Conservation (phyloP, 2,797 vertebrate species). For the Gorsachius magnificus region DNA sequence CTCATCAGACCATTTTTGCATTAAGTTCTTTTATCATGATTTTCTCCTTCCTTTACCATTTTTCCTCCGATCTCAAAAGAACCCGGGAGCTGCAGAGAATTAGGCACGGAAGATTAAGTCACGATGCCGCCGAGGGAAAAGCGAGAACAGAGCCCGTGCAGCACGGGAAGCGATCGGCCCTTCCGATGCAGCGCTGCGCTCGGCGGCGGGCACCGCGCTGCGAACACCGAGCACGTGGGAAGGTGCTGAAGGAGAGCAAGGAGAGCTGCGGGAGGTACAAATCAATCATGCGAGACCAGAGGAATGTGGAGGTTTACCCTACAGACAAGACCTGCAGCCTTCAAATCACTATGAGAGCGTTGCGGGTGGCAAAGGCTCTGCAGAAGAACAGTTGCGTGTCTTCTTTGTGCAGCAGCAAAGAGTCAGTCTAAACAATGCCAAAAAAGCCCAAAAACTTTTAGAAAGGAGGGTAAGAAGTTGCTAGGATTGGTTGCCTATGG, state of each 20-base stretch:
- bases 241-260: not conserved
- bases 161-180: not conserved
- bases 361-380: not conserved
- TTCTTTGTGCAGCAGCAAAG: not conserved
- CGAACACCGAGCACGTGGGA: not conserved
- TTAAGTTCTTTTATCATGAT: not conserved
- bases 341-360: accelerated
- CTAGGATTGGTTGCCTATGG: not conserved
- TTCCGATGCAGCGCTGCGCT: not conserved
- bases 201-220: accelerated
- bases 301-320: not conserved
- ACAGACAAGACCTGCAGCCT: not conserved
- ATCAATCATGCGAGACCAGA: not conserved
- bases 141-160: not conserved
- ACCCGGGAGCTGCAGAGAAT: not conserved
- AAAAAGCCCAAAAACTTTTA: not conserved
- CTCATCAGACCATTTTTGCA: not conserved
- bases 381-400: accelerated
- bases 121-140: not conserved
- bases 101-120: accelerated
- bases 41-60: not conserved
- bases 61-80: not conserved
- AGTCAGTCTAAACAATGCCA: no score
- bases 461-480: not conserved
- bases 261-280: not conserved